Conservation (phyloP, 2,797 vertebrate genomes). For the Micromesistius poutassou region DNA sequence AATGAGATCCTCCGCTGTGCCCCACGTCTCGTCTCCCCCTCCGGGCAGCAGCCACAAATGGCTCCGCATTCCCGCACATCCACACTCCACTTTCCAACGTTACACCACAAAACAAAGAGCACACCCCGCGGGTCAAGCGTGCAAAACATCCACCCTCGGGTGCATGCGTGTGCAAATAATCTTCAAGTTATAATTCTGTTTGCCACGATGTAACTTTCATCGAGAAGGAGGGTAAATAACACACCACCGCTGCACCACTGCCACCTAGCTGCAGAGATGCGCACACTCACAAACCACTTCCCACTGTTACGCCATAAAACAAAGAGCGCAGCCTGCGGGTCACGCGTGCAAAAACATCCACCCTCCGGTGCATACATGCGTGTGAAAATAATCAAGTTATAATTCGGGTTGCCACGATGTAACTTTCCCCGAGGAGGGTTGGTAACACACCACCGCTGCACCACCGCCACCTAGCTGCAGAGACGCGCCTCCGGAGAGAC, state of each 20-base stretch:
- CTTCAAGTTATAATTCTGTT: conserved; percentile 47
- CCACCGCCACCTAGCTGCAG: conserved; percentile 61
- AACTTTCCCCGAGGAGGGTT: conserved; percentile 60
- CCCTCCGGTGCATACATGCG: background rate
- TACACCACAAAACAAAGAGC: conserved; percentile 18
- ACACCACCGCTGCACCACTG: conserved; percentile 32
- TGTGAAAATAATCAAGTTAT: conserved; percentile 39
- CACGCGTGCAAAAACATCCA: background rate
- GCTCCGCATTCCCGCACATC: conserved; percentile 70
- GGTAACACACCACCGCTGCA: conserved; percentile 34
- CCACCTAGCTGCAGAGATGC: conserved; percentile 65
- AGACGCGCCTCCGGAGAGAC: conserved; percentile 53
- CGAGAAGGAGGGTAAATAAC: conserved; percentile 35
- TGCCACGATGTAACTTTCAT: conserved; percentile 66
- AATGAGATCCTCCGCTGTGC: conserved; percentile 49
- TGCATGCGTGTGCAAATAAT: conserved; percentile 18
- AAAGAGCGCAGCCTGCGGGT: background rate
- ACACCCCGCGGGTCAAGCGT: background rate
- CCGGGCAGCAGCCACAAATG: conserved; percentile 64
- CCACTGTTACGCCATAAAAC: conserved; percentile 33
- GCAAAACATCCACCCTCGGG: background rate
- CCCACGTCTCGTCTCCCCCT: conserved; percentile 53
- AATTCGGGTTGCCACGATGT: conserved; percentile 51
- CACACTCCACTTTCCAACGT: conserved; percentile 39
- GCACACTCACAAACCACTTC: conserved; percentile 52